These are phyloP conservation scores for Anagyrus pseudococci DNA, from an alignment of 2,888 invertebrate genomes.

Conservation along the genomic window DNA sequence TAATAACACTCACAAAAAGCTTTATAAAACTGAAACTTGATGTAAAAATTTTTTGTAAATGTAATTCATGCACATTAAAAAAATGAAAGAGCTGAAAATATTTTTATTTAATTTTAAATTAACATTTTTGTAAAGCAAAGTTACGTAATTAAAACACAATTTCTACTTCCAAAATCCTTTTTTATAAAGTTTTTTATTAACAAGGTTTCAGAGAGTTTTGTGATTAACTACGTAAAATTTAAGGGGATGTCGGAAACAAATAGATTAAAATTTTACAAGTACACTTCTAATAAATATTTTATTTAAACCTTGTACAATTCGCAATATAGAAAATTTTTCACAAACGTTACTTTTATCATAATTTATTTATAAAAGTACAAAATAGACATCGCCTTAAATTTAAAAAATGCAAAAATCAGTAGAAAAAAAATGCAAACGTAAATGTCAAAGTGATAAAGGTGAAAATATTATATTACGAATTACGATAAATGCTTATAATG, in stretches of 20 bases:
- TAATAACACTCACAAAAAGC: conserved; percentile 17
- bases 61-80: not conserved
- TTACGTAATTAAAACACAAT: conserved; percentile 4
- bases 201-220: not conserved
- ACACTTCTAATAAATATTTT: not conserved
- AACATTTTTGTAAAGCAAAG: not conserved
- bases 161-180: no score
- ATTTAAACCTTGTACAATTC: not conserved
- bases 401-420: not conserved
- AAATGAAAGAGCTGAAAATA: conserved; percentile 15
- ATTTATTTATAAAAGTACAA: not conserved
- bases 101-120: not conserved
- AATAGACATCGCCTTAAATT: conserved; percentile 16
- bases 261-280: not conserved
- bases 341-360: not conserved
- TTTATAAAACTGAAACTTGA: conserved; percentile 6
- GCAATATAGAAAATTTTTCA: not conserved
- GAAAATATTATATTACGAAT: no score
- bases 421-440: conserved; percentile 20
- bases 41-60: not conserved
- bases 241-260: not conserved
- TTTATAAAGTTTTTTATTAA: not conserved
- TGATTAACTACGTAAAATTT: not conserved
- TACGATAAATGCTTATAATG: conserved; percentile 19
- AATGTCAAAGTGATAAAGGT: conserved; percentile 10